phyloP scores from a whole-genome alignment of 2,888 invertebrate genomes.

The Lasioglossum calceatum region DNA sequence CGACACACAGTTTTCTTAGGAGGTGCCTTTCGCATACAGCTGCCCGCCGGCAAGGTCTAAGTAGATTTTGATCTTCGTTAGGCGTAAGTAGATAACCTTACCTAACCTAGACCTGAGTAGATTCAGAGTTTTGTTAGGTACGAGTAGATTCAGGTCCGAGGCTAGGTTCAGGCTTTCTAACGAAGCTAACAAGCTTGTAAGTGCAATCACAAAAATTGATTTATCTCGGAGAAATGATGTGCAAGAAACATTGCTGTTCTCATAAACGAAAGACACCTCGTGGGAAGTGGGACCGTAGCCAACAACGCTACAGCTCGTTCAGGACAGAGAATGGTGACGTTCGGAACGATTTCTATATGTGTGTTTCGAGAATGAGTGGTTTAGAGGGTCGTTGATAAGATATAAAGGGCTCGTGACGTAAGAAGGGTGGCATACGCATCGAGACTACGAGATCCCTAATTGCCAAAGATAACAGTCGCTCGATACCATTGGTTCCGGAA shows the following conservation, averaged over 20 bases:
- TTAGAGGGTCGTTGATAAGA: constrained; percentile 39
- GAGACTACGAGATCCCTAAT: constrained; percentile 52
- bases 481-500: background rate
- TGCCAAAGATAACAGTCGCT: constrained; percentile 9
- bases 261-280: constrained; percentile 43
- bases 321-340: constrained; percentile 62
- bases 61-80: no score
- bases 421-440: constrained; percentile 71
- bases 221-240: background rate
- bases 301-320: constrained; percentile 73
- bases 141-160: background rate
- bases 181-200: background rate
- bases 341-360: constrained; percentile 66
- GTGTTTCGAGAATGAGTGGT: constrained; percentile 67
- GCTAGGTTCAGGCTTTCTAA: background rate
- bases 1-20: constrained; percentile 72
- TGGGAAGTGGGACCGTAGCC: constrained; percentile 61
- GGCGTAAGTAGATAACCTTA: no score
- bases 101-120: background rate
- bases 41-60: no score
- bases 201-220: no score
- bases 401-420: constrained; percentile 55
- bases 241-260: background rate
- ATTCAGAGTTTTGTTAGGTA: background rate
- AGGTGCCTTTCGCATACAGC: constrained; percentile 50